These are phyloP conservation scores for Caenorhabditis japonica DNA, from an alignment of 2,888 invertebrate genomes.

Conservation along the genomic window DNA sequence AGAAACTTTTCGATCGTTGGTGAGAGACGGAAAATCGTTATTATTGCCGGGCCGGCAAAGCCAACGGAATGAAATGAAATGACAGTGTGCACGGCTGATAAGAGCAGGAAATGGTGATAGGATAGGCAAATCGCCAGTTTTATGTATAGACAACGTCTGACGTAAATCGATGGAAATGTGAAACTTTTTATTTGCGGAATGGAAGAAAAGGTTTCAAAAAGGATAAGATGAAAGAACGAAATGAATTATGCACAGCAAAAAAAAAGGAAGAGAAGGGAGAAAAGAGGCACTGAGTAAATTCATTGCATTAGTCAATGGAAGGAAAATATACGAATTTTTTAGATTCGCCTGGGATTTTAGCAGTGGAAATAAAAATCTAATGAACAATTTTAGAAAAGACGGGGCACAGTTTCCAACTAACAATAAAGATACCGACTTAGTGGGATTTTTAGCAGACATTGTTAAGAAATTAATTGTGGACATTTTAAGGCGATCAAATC, in stretches of 20 bases:
- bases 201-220: background rate
- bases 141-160: slow-evolving; percentile 18
- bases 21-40: background rate
- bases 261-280: too few relatives aligned
- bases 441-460: too few relatives aligned
- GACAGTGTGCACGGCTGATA: background rate
- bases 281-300: slow-evolving; percentile 4
- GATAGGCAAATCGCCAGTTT: background rate
- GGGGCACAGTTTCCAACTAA: too few relatives aligned
- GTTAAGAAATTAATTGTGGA: too few relatives aligned
- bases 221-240: background rate
- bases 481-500: too few relatives aligned
- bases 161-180: slow-evolving; percentile 6
- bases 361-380: too few relatives aligned
- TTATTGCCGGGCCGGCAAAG: background rate
- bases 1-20: background rate
- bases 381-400: too few relatives aligned
- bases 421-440: too few relatives aligned
- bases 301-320: slow-evolving; percentile 2
- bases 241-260: slow-evolving; percentile 13
- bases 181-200: background rate
- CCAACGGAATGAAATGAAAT: background rate
- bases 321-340: slow-evolving; percentile 9
- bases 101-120: background rate
- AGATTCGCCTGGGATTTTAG: too few relatives aligned